Conservation (phyloP, 1,140 invertebrate species). For the Drosophila sucinea region DNA sequence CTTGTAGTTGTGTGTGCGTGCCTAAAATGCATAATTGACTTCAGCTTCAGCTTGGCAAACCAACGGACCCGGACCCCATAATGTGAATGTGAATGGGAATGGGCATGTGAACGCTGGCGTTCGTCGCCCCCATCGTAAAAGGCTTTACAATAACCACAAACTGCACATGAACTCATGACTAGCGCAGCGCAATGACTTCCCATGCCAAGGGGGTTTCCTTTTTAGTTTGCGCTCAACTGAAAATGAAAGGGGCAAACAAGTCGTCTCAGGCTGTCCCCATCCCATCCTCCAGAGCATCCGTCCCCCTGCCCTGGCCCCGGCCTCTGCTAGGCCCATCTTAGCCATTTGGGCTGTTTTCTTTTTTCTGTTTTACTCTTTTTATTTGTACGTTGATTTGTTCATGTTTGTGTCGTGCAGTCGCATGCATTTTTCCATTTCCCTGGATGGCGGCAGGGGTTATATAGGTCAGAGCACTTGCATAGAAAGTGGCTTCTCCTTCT, state of each 20-base stretch:
- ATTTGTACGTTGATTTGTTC: slow-evolving; percentile 70
- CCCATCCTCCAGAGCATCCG: slow-evolving; percentile 12
- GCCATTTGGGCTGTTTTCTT: slow-evolving; percentile 62
- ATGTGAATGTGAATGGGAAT: slow-evolving; percentile 28
- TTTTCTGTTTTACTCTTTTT: slow-evolving; percentile 58
- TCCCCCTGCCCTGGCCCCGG: not conserved
- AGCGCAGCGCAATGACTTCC: slow-evolving; percentile 68
- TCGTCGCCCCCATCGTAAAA: slow-evolving; percentile 56
- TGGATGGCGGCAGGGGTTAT: slow-evolving; percentile 57
- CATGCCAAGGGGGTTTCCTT: slow-evolving; percentile 66
- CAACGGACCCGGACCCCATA: slow-evolving; percentile 38
- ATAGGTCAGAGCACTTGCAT: slow-evolving; percentile 78
- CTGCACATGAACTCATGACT: slow-evolving; percentile 71
- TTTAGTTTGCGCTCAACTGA: slow-evolving; percentile 56
- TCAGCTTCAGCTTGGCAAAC: slow-evolving; percentile 30
- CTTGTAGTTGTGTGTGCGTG: slow-evolving; percentile 76
- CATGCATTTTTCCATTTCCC: slow-evolving; percentile 53
- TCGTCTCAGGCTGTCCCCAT: slow-evolving; percentile 8
- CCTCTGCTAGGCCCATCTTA: not conserved
- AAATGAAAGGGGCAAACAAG: slow-evolving; percentile 66
- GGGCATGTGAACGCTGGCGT: slow-evolving; percentile 11
- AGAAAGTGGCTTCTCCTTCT: slow-evolving; percentile 69
- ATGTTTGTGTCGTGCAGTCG: slow-evolving; percentile 56
- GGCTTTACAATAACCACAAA: slow-evolving; percentile 68
- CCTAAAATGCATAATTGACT: slow-evolving; percentile 76